Conservation (phyloP, 1,140 invertebrate species). For the Apis dorsata region DNA sequence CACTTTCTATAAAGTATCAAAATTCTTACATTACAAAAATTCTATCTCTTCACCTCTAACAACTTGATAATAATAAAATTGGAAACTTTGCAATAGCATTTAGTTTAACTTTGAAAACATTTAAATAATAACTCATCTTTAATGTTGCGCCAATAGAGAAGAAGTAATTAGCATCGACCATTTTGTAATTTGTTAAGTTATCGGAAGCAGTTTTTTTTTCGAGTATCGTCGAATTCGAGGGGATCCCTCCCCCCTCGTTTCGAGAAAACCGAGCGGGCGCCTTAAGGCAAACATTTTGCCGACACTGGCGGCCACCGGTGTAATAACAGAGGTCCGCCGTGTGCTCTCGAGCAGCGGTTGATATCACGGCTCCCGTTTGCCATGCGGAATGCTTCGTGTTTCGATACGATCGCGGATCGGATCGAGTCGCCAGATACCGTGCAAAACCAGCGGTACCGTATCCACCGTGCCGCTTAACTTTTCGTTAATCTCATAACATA, state of each 20-base stretch:
- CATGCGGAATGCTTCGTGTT: slow-evolving; percentile 49
- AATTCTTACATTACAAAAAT: too few relatives aligned
- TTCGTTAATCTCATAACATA: neutral
- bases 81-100: too few relatives aligned
- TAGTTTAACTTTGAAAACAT: too few relatives aligned
- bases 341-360: slow-evolving; percentile 45
- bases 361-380: slow-evolving; percentile 61
- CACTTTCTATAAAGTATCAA: too few relatives aligned
- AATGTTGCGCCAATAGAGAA: too few relatives aligned
- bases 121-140: neutral
- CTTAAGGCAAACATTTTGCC: slow-evolving; percentile 40
- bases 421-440: slow-evolving; percentile 56
- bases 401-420: slow-evolving; percentile 62
- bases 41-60: too few relatives aligned
- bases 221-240: slow-evolving; percentile 1
- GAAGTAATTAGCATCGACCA: neutral
- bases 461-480: slow-evolving; percentile 19
- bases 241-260: slow-evolving; percentile 11
- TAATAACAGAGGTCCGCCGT: slow-evolving; percentile 44
- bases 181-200: neutral
- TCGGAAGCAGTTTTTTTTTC: neutral
- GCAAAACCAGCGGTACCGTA: slow-evolving; percentile 19
- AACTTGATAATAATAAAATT: too few relatives aligned
- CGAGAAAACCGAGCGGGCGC: neutral
- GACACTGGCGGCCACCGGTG: slow-evolving; percentile 9